Evolutionary conservation across 2,888 invertebrate genomes (phyloP).

Genomic region (Proisotoma minuta): DNA sequence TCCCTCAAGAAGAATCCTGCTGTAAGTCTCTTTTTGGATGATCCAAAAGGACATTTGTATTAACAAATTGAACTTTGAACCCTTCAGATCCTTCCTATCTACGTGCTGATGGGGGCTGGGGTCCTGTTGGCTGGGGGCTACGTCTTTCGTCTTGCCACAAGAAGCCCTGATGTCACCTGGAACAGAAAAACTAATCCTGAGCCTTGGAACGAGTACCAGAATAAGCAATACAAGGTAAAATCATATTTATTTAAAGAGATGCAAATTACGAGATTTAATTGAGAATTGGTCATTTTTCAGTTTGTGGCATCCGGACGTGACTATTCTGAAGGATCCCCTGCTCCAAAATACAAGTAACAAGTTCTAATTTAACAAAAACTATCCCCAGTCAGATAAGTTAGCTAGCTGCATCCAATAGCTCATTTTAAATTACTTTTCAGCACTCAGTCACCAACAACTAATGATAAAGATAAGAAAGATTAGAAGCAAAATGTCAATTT

Average conservation of each 20-base stretch:
- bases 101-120: constrained; percentile 33
- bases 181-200: constrained; percentile 32
- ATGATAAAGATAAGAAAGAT: too few species aligned
- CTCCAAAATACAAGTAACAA: constrained; percentile 36
- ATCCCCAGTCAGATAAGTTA: too few species aligned
- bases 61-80: neutral
- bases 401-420: too few species aligned
- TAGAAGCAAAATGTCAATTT: too few species aligned
- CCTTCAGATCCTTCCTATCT: constrained; percentile 43
- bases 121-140: constrained; percentile 25
- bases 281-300: constrained; percentile 19
- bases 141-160: constrained; percentile 27
- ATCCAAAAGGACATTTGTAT: neutral
- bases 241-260: neutral
- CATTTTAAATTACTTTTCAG: too few species aligned
- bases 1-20: constrained; percentile 45
- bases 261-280: neutral
- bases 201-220: constrained; percentile 39
- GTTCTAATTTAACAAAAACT: too few species aligned
- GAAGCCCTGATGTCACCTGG: constrained; percentile 38
- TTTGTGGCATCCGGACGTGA: constrained; percentile 35
- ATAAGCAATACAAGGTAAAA: constrained; percentile 42
- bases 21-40: constrained; percentile 25
- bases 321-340: constrained; percentile 35
- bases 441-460: too few species aligned